phyloP scores from a whole-genome alignment of 1,140 invertebrate species.

The Limonius californicus region DNA sequence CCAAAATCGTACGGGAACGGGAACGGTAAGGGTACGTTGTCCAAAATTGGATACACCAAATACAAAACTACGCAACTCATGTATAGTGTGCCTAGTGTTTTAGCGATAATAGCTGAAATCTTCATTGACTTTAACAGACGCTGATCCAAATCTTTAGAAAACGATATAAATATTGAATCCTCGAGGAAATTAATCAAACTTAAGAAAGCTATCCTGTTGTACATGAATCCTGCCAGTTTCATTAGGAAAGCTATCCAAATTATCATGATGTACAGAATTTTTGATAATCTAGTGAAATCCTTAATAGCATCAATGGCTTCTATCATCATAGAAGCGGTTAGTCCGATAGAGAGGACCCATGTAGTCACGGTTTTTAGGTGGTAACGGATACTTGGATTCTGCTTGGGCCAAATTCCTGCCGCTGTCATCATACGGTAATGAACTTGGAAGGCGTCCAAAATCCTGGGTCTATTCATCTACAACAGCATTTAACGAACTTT shows the following conservation, averaged over 20 bases:
- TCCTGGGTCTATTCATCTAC: background rate
- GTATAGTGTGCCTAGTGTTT: background rate
- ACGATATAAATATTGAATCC: slow-evolving; percentile 14
- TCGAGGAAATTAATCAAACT: slow-evolving; percentile 9
- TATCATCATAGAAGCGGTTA: background rate
- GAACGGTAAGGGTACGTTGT: background rate
- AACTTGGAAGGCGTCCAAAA: slow-evolving; percentile 12
- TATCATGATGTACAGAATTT: slow-evolving; percentile 19
- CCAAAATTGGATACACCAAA: slow-evolving; percentile 15
- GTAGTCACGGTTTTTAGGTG: background rate
- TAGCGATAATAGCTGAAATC: slow-evolving; percentile 1
- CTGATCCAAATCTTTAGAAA: slow-evolving; percentile 1
- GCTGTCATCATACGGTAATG: background rate
- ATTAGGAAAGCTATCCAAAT: background rate
- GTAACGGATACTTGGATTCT: background rate
- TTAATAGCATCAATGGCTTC: slow-evolving; percentile 4
- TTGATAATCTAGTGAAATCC: slow-evolving; percentile 1
- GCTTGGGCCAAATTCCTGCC: slow-evolving; percentile 11
- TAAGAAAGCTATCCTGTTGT: background rate
- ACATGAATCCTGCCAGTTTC: slow-evolving; percentile 11
- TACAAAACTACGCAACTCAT: background rate
- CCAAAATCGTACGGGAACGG: slow-evolving; percentile 12
- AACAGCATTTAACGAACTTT: too few species aligned
- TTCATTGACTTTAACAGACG: background rate
- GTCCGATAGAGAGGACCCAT: background rate